Evolutionary conservation across 2,888 invertebrate genomes (phyloP).

Genomic region (Spialia ferax): DNA sequence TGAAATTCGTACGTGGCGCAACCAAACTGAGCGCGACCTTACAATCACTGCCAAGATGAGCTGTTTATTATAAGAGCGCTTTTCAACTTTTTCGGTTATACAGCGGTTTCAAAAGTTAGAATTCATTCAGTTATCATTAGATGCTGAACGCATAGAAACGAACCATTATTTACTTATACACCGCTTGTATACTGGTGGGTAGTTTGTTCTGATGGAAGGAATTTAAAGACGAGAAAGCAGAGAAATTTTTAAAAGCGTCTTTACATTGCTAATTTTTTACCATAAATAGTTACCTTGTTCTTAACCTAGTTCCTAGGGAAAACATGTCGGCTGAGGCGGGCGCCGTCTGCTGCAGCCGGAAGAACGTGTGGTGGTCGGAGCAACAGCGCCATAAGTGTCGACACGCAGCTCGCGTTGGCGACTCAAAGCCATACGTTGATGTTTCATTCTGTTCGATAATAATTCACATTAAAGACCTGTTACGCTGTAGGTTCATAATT

Average conservation of each 20-base stretch:
- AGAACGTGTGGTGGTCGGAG: conserved; percentile 98
- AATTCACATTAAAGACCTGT: no score
- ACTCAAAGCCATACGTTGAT: conserved; percentile 98
- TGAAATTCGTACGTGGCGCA: no score
- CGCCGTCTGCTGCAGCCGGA: conserved; percentile 93
- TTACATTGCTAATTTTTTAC: neutral
- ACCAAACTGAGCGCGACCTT: no score
- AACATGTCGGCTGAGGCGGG: conserved; percentile 92
- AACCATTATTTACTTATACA: no score
- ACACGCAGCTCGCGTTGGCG: conserved; percentile 96
- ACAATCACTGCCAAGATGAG: neutral
- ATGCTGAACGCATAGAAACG: no score
- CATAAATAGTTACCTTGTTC: conserved; percentile 88
- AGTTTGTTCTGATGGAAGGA: no score
- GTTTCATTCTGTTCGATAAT: conserved; percentile 92
- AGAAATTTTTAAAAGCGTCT: no score
- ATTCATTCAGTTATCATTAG: no score
- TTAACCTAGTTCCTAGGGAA: conserved; percentile 92
- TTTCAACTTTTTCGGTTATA: neutral
- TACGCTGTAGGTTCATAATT: neutral
- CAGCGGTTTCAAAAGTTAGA: neutral
- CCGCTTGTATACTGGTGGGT: no score
- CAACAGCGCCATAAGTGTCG: conserved; percentile 99
- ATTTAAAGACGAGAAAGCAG: no score
- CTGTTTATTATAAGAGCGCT: neutral